A percentile compares a stretch with the other conserved stretches of the same genome.
phyloP scores from a whole-genome alignment of 2,113 vertebrate genomes.

The Pogona vitticeps region DNA sequence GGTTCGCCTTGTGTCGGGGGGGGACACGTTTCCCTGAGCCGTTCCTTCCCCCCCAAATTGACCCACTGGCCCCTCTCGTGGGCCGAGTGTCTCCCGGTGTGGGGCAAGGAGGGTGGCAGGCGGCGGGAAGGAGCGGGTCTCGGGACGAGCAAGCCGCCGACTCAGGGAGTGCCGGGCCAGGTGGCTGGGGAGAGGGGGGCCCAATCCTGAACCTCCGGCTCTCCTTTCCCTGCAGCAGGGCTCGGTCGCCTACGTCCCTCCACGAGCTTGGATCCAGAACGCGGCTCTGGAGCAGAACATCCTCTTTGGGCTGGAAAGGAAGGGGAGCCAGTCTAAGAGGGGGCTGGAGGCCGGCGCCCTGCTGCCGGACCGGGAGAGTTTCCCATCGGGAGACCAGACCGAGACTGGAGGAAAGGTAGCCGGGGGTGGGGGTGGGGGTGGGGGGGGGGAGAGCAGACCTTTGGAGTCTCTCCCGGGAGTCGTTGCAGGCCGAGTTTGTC shows the following conservation, averaged over 20 bases:
- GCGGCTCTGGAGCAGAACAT: constrained; percentile 89
- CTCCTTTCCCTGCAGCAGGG: constrained; percentile 78
- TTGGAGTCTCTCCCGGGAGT: too few relatives aligned
- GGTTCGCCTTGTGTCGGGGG: too few relatives aligned
- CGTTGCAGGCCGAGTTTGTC: too few relatives aligned
- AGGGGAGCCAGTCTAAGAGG: constrained; percentile 77
- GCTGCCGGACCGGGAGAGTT: constrained; percentile 87
- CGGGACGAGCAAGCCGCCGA: too few relatives aligned
- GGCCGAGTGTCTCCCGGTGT: too few relatives aligned
- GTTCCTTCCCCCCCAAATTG: neutral
- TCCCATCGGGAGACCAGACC: constrained; percentile 88
- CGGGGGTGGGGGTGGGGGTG: neutral
- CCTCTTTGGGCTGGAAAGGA: constrained; percentile 84
- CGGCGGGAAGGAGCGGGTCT: too few relatives aligned
- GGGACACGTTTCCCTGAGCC: neutral
- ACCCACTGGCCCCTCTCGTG: too few relatives aligned
- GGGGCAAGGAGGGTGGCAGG: neutral
- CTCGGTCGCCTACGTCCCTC: constrained; percentile 90
- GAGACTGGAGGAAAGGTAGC: constrained; percentile 97
- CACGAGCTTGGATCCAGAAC: constrained; percentile 98
- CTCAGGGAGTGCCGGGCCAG: too few relatives aligned
- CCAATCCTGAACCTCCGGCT: constrained; percentile 20
- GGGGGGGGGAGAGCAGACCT: too few relatives aligned
- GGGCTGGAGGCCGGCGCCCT: constrained; percentile 91
- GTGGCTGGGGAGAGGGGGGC: neutral